Base-by-base conservation (phyloP, 2,888 invertebrate species). In the Pseudococcus longispinus region DNA sequence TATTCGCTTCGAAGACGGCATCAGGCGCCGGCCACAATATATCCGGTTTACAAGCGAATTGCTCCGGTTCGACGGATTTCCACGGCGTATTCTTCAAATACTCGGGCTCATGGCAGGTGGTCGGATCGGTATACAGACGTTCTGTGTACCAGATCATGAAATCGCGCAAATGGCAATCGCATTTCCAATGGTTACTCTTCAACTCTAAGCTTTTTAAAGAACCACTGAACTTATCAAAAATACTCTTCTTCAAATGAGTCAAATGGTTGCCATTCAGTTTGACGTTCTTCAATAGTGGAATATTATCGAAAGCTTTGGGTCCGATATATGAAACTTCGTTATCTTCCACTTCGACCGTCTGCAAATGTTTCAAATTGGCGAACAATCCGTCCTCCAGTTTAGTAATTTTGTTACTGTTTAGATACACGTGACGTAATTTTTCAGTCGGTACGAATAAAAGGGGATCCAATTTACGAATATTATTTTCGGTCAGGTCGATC, bases 161-260 rank as follows among this genome's bases (percentile, higher is more conserved):
- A 23, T 93, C 93, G 89, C 95, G 94, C 86, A 97, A 91, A 88
- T 94, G 93, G 90, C 97, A 97, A 90, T 97, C 96, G 90, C 97
- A 97, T 88, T 94, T 93, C 97, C 97, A 97, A 0, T 95, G 95
- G 90, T 97, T 97, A 88, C 94, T 94, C 88, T 94, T 93, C 0
- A 97, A 92, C 87, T 94, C 94, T 74, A 97, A 91, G 89, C 95
- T 95, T 37, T 93, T 93, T 85, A 97, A 91, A 88, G 93, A 94
- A 1, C 93, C 92, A 85, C 96, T 91, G 46, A 93, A 92, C 87
- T 42, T 42, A n/a, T 92, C 92, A 87, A 96, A 93, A 8, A 94
- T 93, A 88, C 94, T 93, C 82, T 93, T 92, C 37, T 90, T 90
- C 13, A 90, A 84, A 44, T 88, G 85, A 13, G 85, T 84, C 83